phyloP scores from a whole-genome alignment of 2,888 invertebrate species.

The Adelphocoris suturalis region DNA sequence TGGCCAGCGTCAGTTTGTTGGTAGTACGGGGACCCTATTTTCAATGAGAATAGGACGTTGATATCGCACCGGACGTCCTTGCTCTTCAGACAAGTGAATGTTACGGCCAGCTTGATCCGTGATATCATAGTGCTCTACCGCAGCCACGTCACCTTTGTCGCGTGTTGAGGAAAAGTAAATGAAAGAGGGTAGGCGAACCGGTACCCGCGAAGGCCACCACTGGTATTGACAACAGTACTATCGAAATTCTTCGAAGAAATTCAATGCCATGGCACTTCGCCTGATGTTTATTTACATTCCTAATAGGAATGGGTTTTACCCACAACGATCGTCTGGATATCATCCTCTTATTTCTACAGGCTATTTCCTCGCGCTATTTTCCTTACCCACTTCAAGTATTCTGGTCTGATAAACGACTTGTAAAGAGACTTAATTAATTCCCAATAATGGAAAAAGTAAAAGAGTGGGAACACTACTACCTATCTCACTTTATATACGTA shows the following conservation, averaged over 20 bases:
- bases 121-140: background rate
- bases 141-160: conserved; percentile 2
- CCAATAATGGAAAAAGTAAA: too few relatives aligned
- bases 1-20: too few relatives aligned
- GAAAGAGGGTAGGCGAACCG: background rate
- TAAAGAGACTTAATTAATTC: too few relatives aligned
- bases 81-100: background rate
- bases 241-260: background rate
- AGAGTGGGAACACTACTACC: too few relatives aligned
- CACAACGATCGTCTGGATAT: too few relatives aligned
- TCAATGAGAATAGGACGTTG: background rate
- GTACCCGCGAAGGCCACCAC: conserved; percentile 7
- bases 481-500: too few relatives aligned
- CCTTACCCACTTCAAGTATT: too few relatives aligned
- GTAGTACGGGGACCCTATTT: too few relatives aligned
- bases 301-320: too few relatives aligned
- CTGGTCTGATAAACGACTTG: too few relatives aligned
- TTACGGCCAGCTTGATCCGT: background rate
- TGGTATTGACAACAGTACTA: background rate
- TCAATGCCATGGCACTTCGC: background rate
- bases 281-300: background rate
- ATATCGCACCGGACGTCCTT: background rate
- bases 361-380: too few relatives aligned
- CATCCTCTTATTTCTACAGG: too few relatives aligned
- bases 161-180: background rate